Evolutionary conservation across 1,140 invertebrate genomes (phyloP), one percentile per base, ranked within the genome.

Genomic region (Drosophila subobscura): DNA sequence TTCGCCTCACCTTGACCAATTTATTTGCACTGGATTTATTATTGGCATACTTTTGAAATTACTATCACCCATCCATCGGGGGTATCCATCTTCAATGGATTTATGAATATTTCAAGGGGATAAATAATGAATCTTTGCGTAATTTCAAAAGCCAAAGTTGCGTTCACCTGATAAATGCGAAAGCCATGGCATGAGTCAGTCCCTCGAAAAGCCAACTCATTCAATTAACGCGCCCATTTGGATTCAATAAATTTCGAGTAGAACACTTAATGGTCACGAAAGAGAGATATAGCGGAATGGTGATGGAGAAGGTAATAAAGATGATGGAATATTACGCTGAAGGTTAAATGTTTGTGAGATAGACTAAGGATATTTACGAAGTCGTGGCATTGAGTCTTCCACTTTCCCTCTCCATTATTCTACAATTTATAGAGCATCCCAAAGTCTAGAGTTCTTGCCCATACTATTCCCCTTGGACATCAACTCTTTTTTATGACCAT

Each of bases 31-130:
- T 16, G 6, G 22, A 40, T 27, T 47, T 51, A 72, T 72, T 65
- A 77, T 77, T 73, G 64, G 64, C 20, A 77, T 77, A 80, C 68
- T 80, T 80, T 77, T 66, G 22, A 44, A 73, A 72, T 66, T 41
- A 64, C 68, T 67, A 67, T 68, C 49, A 16, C 40, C 12, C 22
- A 37, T 3, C 8, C 33, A 37, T 33, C 29, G 10, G 7, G 29
- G 29, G 61, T 14, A 6, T 33, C 23, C 46, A 7, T 12, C 22
- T 10, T 42, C 54, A 49, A 59, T 41, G 51, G 41, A 60, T 72
- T 72, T 59, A 68, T 68, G 64, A 68, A 72, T 72, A 53, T 72
- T 60, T 47, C 3, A 20, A 64, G 46, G 44, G 25, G 5, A 37
- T 16, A 40, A 57, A 54, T 63, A 57, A 73, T 47, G 53, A 59